Percentiles rank a stretch among this genome's conserved stretches.
These are phyloP conservation scores for Drosophila kohkoa DNA, from an alignment of 1,140 invertebrate species.

Conservation along the genomic window DNA sequence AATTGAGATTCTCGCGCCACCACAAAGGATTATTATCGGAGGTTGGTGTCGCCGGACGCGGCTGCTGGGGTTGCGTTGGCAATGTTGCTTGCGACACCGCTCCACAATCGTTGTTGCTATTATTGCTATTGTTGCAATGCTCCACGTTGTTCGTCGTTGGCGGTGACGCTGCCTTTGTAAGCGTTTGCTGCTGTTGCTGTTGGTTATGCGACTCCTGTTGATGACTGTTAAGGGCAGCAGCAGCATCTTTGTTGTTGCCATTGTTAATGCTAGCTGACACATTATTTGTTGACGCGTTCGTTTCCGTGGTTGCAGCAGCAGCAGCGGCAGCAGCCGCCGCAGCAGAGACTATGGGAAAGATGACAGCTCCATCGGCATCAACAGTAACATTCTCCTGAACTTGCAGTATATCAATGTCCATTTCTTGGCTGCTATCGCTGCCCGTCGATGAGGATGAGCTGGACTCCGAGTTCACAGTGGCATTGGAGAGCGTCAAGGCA, in stretches of 20 bases:
- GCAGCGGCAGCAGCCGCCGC: constrained; percentile 2
- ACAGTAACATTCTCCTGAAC: constrained; percentile 85
- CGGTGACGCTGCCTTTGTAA: constrained; percentile 20
- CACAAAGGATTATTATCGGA: constrained; percentile 81
- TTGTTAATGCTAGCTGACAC: constrained; percentile 37
- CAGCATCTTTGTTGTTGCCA: constrained; percentile 46
- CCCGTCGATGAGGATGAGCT: constrained; percentile 53
- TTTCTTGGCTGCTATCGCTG: constrained; percentile 84
- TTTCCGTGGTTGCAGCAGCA: constrained; percentile 18
- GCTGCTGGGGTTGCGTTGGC: constrained; percentile 43
- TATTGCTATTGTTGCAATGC: constrained; percentile 70
- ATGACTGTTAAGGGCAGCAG: constrained; percentile 37
- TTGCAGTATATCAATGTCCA: constrained; percentile 86
- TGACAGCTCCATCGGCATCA: constrained; percentile 77
- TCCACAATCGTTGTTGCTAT: constrained; percentile 55
- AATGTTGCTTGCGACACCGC: constrained; percentile 35
- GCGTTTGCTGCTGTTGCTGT: constrained; percentile 41
- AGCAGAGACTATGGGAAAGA: constrained; percentile 61
- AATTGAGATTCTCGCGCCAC: constrained; percentile 85
- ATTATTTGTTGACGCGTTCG: constrained; percentile 39
- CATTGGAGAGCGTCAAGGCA: constrained; percentile 68
- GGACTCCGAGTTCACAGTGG: constrained; percentile 66
- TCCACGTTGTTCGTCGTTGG: constrained; percentile 62
- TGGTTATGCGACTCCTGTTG: constrained; percentile 53
- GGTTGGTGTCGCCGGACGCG: constrained; percentile 30